These are phyloP conservation scores for Cydia fagiglandana DNA, from an alignment of 1,140 invertebrate genomes.

Conservation along the genomic window DNA sequence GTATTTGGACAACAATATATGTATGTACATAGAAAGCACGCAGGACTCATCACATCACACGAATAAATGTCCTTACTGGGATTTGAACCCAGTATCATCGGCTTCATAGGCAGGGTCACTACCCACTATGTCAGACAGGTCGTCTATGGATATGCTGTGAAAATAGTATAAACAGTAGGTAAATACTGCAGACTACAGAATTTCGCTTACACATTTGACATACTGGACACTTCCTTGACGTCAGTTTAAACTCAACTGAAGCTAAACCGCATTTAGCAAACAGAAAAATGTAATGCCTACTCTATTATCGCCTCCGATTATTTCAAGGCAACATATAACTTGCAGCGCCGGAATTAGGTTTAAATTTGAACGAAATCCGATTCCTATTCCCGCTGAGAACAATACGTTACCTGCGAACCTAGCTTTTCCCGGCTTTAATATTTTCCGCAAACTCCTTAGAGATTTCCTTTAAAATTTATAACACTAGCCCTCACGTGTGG, in stretches of 20 bases:
- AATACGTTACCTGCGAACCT: slow-evolving; percentile 31
- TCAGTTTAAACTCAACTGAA: not conserved
- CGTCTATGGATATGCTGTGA: too few species aligned
- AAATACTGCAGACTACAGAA: not conserved
- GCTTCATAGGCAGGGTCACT: too few species aligned
- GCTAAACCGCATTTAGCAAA: slow-evolving; percentile 3
- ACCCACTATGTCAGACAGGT: too few species aligned
- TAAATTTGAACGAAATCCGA: not conserved
- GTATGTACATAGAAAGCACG: too few species aligned
- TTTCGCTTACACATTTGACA: not conserved
- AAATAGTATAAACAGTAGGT: not conserved
- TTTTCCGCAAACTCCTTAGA: slow-evolving; percentile 26
- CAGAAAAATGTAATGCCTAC: slow-evolving; percentile 31
- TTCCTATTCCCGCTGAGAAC: slow-evolving; percentile 13
- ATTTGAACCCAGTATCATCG: too few species aligned
- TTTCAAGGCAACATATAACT: not conserved
- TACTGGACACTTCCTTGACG: not conserved
- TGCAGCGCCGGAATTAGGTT: not conserved
- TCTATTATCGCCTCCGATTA: slow-evolving; percentile 13
- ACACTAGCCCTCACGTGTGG: slow-evolving; percentile 32
- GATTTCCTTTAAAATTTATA: slow-evolving; percentile 33
- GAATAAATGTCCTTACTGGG: too few species aligned
- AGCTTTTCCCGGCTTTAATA: slow-evolving; percentile 23
- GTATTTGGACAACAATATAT: too few species aligned
- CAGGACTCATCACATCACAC: too few species aligned